Conservation (phyloP, 2,113 vertebrate species). For the Takifugu flavidus region DNA sequence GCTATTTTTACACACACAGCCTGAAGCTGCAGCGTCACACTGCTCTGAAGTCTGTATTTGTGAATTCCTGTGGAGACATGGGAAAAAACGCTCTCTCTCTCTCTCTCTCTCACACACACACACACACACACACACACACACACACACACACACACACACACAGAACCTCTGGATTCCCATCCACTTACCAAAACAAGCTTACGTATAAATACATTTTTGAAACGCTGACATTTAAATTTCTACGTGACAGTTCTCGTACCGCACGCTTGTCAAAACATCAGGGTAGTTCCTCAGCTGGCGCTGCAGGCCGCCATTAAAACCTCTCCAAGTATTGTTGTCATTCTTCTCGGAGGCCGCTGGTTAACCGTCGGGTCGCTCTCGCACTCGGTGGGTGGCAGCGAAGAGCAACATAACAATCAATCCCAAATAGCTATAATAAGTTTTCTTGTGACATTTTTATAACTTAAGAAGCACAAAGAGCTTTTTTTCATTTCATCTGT, state of each 20-base stretch:
- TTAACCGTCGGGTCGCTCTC: not conserved
- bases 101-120: not conserved
- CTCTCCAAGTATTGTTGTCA: constrained; percentile 19
- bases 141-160: not conserved
- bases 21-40: constrained; percentile 59
- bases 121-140: not conserved
- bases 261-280: constrained; percentile 30
- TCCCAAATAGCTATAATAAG: not conserved
- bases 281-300: constrained; percentile 8
- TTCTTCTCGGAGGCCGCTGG: constrained; percentile 7
- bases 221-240: constrained; percentile 19
- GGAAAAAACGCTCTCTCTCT: not conserved
- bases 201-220: constrained; percentile 1
- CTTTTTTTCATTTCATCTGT: not conserved
- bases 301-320: not conserved
- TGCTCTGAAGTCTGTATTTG: constrained; percentile 53
- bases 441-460: constrained; percentile 1
- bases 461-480: not conserved
- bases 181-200: constrained; percentile 17
- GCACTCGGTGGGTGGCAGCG: not conserved
- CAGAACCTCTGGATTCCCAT: constrained; percentile 17
- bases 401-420: constrained; percentile 4
- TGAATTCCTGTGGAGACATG: constrained; percentile 23
- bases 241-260: constrained; percentile 11
- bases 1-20: constrained; percentile 56